These are phyloP conservation scores for Heliconius eleuchia DNA, from an alignment of 1,140 invertebrate species.

Conservation along the genomic window DNA sequence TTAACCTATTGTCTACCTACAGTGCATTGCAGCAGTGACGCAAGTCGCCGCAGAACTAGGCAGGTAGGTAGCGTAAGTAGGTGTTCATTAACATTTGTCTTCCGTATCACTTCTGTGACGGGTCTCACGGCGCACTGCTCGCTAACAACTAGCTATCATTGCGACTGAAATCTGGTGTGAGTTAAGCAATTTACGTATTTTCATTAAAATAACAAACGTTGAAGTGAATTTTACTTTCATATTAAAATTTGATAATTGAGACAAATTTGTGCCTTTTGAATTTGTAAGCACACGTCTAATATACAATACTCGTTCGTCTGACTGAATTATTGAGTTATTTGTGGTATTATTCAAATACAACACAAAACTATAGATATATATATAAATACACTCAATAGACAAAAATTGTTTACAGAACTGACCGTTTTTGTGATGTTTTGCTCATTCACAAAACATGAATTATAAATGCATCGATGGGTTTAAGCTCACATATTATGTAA, in stretches of 20 bases:
- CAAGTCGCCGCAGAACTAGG: background rate
- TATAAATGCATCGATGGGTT: constrained; percentile 55
- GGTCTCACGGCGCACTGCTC: background rate
- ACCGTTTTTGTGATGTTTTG: constrained; percentile 56
- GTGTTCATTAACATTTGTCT: constrained; percentile 15
- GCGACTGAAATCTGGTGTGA: constrained; percentile 31
- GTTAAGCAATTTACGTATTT: background rate
- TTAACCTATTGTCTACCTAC: background rate
- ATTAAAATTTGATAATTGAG: background rate
- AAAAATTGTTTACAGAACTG: constrained; percentile 39
- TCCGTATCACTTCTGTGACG: constrained; percentile 12
- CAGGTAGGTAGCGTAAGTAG: constrained; percentile 9
- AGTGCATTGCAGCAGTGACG: constrained; percentile 5
- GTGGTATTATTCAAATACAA: background rate
- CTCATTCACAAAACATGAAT: constrained; percentile 62
- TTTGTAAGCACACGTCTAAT: background rate
- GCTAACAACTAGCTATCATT: background rate
- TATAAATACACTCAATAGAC: constrained; percentile 19
- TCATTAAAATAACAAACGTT: background rate
- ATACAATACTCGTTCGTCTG: background rate
- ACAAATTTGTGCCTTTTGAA: background rate
- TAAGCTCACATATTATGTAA: constrained; percentile 50
- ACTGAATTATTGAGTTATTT: background rate
- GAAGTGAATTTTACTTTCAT: background rate
- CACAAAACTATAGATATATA: background rate